Evolutionary conservation across 2,888 invertebrate genomes (phyloP).

Genomic region (Acanthosoma haemorrhoidale): DNA sequence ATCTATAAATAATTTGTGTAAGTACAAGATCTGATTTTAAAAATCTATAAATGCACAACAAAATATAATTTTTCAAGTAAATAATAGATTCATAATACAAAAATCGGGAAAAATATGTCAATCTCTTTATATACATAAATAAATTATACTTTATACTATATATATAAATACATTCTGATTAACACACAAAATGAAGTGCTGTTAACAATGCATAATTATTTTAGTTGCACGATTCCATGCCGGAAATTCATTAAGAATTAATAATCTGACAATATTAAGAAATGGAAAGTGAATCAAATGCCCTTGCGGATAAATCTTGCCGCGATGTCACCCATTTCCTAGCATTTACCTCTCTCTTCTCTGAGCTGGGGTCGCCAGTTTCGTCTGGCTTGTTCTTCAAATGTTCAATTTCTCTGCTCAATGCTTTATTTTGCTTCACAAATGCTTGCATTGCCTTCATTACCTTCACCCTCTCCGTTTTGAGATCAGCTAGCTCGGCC

Average conservation of each 20-base stretch:
- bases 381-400: neutral
- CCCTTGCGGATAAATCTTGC: neutral
- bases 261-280: neutral
- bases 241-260: neutral
- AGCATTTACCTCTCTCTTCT: constrained; percentile 32
- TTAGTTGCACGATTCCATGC: neutral
- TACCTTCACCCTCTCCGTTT: constrained; percentile 45
- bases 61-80: neutral
- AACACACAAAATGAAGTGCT: neutral
- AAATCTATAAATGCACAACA: neutral
- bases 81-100: neutral
- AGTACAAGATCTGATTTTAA: no score
- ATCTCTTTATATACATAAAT: neutral
- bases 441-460: constrained; percentile 33
- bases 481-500: constrained; percentile 42
- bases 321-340: constrained; percentile 12
- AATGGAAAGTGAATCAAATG: constrained; percentile 1
- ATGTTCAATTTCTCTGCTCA: constrained; percentile 29
- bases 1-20: no score
- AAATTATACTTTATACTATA: neutral
- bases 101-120: neutral
- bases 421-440: constrained; percentile 31
- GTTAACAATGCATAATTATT: neutral
- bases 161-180: no score
- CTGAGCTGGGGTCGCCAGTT: neutral